phyloP scores from a whole-genome alignment of 2,888 invertebrate species.

The Ptychoptera contaminata region DNA sequence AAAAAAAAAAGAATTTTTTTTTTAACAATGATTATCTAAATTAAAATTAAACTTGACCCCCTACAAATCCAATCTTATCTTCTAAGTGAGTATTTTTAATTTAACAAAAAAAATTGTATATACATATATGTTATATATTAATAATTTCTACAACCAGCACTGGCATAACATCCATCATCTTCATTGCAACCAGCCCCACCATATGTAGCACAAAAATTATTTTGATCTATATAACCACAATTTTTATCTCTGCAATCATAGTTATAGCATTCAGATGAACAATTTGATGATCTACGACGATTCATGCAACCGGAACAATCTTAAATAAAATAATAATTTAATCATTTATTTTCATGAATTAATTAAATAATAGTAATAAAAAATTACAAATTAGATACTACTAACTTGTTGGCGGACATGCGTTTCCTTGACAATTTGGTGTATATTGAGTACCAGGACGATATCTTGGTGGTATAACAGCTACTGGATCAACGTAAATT shows the following conservation, averaged over 20 bases:
- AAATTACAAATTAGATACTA: no score
- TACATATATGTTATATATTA: no score
- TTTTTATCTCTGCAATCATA: background rate
- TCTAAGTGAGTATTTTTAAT: no score
- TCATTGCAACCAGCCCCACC: background rate
- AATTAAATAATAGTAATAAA: no score
- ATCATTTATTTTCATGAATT: no score
- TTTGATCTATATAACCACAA: background rate
- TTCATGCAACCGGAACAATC: background rate
- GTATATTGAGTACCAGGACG: slow-evolving; percentile 1
- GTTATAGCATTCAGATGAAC: background rate
- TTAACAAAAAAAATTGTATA: no score
- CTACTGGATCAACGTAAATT: background rate
- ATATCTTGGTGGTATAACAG: slow-evolving; percentile 8
- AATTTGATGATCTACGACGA: background rate
- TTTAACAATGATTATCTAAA: no score
- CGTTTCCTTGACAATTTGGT: slow-evolving; percentile 3
- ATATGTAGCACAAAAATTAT: background rate
- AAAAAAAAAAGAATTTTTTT: no score
- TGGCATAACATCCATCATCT: background rate
- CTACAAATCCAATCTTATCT: no score
- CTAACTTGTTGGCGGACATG: background rate
- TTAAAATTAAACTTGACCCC: no score
- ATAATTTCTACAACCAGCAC: background rate
- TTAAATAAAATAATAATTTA: background rate